A percentile compares a stretch with the other conserved stretches of the same genome.
Evolutionary conservation across 2,113 vertebrate species (phyloP).

Genomic region (Entosphenus tridentatus): DNA sequence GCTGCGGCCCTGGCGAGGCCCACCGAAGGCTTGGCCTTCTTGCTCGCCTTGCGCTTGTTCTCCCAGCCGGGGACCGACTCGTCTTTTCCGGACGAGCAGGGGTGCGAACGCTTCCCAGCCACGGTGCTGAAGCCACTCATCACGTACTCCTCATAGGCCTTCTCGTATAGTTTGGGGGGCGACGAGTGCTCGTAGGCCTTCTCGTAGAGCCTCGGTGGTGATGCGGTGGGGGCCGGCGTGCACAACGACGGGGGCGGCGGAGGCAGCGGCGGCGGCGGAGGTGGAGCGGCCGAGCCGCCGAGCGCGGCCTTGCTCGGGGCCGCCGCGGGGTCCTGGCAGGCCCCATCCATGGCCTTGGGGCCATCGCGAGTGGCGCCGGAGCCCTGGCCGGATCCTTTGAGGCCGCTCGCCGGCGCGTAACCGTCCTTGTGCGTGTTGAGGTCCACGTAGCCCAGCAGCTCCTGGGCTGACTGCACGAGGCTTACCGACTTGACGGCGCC

Average conservation of each 20-base stretch:
- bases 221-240: not conserved
- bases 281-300: too few relatives aligned
- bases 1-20: too few relatives aligned
- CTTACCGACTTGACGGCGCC: too few relatives aligned
- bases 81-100: not conserved
- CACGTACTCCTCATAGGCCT: not conserved
- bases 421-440: too few relatives aligned
- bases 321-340: too few relatives aligned
- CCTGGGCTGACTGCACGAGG: too few relatives aligned
- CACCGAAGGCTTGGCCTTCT: not conserved
- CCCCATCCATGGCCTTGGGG: too few relatives aligned
- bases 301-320: too few relatives aligned
- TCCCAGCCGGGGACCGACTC: not conserved
- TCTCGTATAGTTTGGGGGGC: slow-evolving; percentile 3
- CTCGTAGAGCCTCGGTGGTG: slow-evolving; percentile 4
- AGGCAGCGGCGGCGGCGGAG: not conserved
- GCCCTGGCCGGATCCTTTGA: too few relatives aligned
- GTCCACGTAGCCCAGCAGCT: too few relatives aligned
- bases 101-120: not conserved
- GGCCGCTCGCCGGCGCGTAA: too few relatives aligned
- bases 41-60: slow-evolving; percentile 2
- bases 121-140: not conserved
- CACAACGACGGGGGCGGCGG: slow-evolving; percentile 1
- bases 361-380: too few relatives aligned
- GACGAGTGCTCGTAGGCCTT: slow-evolving; percentile 3